Conservation (phyloP, 2,797 vertebrate genomes). For the Mormyrus hasselquistii region DNA sequence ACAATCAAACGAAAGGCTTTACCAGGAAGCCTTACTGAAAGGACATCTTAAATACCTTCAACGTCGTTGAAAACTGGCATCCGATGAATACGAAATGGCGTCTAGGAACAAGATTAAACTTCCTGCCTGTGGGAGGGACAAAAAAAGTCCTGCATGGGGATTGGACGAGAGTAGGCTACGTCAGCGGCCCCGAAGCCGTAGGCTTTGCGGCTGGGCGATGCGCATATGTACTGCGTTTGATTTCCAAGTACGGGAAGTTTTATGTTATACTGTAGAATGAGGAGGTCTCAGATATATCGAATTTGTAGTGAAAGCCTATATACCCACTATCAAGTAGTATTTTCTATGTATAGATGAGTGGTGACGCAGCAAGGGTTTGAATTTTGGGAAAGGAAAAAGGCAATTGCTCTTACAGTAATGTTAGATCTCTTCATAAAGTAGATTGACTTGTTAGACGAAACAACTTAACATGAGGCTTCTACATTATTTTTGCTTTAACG, state of each 20-base stretch:
- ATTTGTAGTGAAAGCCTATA: background rate
- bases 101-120: constrained; percentile 15
- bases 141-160: background rate
- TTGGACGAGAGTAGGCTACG: background rate
- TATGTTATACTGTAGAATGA: background rate
- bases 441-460: background rate
- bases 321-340: background rate
- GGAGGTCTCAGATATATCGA: background rate
- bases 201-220: background rate
- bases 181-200: background rate
- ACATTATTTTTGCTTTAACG: background rate
- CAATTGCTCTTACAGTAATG: background rate
- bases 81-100: constrained; percentile 25
- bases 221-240: background rate
- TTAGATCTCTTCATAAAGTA: background rate
- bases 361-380: background rate
- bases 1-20: background rate
- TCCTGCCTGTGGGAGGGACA: constrained; percentile 9
- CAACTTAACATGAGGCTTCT: background rate
- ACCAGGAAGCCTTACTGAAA: background rate
- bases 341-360: background rate
- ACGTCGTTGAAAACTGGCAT: background rate
- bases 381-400: background rate
- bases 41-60: constrained; percentile 13
- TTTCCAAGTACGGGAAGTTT: background rate